phyloP scores from a whole-genome alignment of 2,797 vertebrate species.

The Galagoides demidoff region DNA sequence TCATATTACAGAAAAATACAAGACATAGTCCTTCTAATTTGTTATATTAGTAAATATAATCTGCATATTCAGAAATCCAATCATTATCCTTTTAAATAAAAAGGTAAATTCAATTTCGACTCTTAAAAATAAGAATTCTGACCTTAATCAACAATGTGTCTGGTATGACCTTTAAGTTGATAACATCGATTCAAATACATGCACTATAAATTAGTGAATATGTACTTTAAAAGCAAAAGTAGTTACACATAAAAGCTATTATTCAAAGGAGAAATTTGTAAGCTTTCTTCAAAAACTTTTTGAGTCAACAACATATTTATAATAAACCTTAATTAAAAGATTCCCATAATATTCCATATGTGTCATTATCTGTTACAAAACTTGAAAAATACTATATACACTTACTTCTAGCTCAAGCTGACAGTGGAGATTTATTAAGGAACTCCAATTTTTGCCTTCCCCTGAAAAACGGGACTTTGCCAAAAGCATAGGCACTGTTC shows the following conservation, averaged over 20 bases:
- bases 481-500: conserved; percentile 97
- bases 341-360: not conserved
- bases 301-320: not conserved
- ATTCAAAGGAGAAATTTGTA: conserved; percentile 23
- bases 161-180: not conserved
- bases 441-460: conserved; percentile 95
- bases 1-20: not conserved
- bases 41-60: conserved; percentile 1
- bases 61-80: not conserved
- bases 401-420: conserved; percentile 88
- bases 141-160: not conserved
- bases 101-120: conserved; percentile 27
- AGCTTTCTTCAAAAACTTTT: conserved; percentile 21
- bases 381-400: conserved; percentile 12
- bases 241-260: conserved; percentile 4
- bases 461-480: conserved; percentile 95
- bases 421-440: conserved; percentile 95
- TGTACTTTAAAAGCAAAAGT: conserved; percentile 5
- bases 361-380: conserved; percentile 24
- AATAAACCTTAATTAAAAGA: not conserved
- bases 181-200: conserved; percentile 32
- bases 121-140: conserved; percentile 38
- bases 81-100: conserved; percentile 16
- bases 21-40: not conserved
- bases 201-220: not conserved